These are phyloP conservation scores for Diphyllodes magnificus DNA, from an alignment of 2,113 vertebrate genomes.

Conservation along the genomic window DNA sequence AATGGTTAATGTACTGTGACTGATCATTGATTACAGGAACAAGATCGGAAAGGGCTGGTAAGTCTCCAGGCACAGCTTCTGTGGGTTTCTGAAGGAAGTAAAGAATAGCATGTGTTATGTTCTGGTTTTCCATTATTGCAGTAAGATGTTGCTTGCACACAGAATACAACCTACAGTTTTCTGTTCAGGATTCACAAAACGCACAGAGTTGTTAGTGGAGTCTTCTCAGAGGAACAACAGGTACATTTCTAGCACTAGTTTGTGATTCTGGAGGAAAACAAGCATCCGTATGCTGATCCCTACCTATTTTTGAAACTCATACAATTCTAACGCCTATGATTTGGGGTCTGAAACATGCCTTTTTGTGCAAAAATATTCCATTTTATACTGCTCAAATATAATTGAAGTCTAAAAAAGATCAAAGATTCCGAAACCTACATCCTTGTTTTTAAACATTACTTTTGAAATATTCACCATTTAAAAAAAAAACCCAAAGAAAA, in stretches of 20 bases:
- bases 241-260: not conserved
- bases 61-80: slow-evolving; percentile 47
- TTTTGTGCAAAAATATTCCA: not conserved
- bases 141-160: not conserved
- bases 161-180: not conserved
- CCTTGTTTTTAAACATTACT: not conserved
- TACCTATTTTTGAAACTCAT: not conserved
- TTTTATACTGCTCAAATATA: not conserved
- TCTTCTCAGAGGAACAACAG: not conserved
- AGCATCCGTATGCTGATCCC: not conserved
- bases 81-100: slow-evolving; percentile 55
- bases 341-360: not conserved
- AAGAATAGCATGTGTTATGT: not conserved
- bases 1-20: slow-evolving; percentile 89
- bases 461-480: not conserved
- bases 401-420: not conserved
- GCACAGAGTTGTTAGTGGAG: not conserved
- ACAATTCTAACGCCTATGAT: not conserved
- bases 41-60: slow-evolving; percentile 76
- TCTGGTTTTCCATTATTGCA: not conserved
- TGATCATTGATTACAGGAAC: slow-evolving; percentile 86
- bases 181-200: not conserved
- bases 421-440: not conserved
- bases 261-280: not conserved
- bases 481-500: not conserved